Base-by-base conservation (phyloP, 2,888 invertebrate species). In the Tineola bisselliella region DNA sequence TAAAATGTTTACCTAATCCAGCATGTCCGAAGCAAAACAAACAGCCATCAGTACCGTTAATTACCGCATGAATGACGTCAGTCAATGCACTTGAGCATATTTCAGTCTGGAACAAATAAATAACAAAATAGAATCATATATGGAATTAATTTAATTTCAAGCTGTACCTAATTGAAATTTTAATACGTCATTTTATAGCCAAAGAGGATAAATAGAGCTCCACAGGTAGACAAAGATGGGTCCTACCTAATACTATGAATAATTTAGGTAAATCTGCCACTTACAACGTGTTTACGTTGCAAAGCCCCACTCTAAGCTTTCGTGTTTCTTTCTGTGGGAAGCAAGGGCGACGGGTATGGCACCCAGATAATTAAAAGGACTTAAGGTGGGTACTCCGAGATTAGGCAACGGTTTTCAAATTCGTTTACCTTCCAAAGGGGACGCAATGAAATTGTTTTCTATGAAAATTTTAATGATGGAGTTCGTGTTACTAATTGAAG, bases 51-150 rank as follows among this genome's bases (percentile, higher is more conserved):
- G 94, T 94, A 56, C 97, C 97, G 72, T 95, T 95, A 76, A 98
- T 93, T 68, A 97, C 97, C 44, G 97, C 95, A 74, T 97, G 96
- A 69, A 98, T 94, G 70, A 97, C 95, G 78, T 98, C 98, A 63
- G 95, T 94, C 69, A 98, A 88, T 60, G 96, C 95, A 71, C 94
- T 93, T 64, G 95, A 92, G 79, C 96, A 96, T 66, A 98, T 91
- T 84, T 97, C 97, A 70, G 93, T 92, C 96, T 97, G 91, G 18
- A 92, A 91, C 75, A 79, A 81, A 69, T 72, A 65, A 61, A 57
- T 10, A 31, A 31, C 10, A 10, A 10, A 31, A 31, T 31, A n/a
- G n/a, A n/a, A 4, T 25, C 25, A 25, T 6, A 6, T 25, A 25
- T 25, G 4, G 15, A 15, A 8, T 44, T 44, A 44, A 44, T 13